Evolutionary conservation across 2,797 vertebrate genomes (phyloP), one percentile per base, ranked within the genome.

Genomic region (Neoniphon sammara): DNA sequence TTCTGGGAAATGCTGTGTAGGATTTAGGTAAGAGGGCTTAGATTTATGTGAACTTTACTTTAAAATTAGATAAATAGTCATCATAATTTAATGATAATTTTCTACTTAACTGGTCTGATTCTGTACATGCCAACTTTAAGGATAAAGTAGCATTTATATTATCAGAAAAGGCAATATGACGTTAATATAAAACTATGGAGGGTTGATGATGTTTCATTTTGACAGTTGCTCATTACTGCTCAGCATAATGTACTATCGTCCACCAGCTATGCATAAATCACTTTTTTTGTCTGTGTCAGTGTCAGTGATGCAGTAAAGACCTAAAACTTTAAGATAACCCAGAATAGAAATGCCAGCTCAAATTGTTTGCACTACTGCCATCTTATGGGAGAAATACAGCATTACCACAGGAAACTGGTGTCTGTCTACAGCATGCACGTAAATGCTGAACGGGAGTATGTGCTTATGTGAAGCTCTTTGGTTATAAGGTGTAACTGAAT

Each of bases 301-400:
- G n/a, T 1, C 14, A 53, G 55, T 76, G n/a, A 20, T 60, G 39
- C 64, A 66, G 69, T 42, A 77, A 46, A 68, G 81, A 64, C 17
- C 21, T 17, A 55, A 65, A 67, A 54, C 21, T 15, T 0, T 20
- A 25, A n/a, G 12, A 58, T 42, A 66, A 49, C 14, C 14, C 15
- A 73, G 6, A 21, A 23, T 17, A n/a, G n/a, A 69, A 55, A 5
- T 2, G 27, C 10, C 17, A 23, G 21, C 7, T 36, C n/a, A 50
- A 0, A 56, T 77, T 15, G 25, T 66, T 15, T 72, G 47, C 42
- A 53, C 81, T 89, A 89, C 90, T 93, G 92, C 91, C 92, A 92
- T 83, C 92, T 89, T 66, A 46, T 25, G 86, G 82, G 49, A 34
- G 15, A 70, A 60, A 1, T 23, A 42, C 2, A 42, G n/a, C 27